Base-by-base conservation (phyloP, 2,113 vertebrate species). In the Silurus glanis region DNA sequence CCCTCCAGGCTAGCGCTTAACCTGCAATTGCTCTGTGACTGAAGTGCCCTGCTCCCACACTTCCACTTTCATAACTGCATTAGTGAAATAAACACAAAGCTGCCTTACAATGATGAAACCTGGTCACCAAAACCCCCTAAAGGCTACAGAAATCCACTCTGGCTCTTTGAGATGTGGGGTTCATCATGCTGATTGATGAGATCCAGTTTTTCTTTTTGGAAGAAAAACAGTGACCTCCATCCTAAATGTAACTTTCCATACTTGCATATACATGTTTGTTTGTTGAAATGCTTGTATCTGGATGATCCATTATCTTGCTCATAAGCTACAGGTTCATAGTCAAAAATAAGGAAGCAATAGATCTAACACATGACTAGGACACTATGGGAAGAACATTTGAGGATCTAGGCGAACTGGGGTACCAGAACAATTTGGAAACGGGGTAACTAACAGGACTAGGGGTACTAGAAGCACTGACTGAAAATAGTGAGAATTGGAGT, bases 1-100 rank as follows among this genome's bases (percentile, higher is more conserved):
- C 78, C 78, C 78, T 80, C 16, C 9, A 80, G 78, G 78, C 76
- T 55, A 37, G 25, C 5, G 76, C 76, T 80, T 37, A 45, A 80
- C 76, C 76, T 25, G 9, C 10, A 8, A 58, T 79, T 56, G 53
- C 76, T 79, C 53, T 80, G 76, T 55, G 76, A 45, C 45, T 80
- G 5, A 80, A 21, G 49, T 59, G 4, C 28, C 56, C 56, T 23
- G 56, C 55, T 21, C 28, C 17, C 55, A 61, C 55, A 80, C 56
- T 59, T 37, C 55, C 13, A 53, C 47, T 53, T 75, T 14, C 49
- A 23, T 76, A 14, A 76, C n/a, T 0, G 17, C 55, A 5, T 59
- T 59, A 59, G 37, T 7, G 28, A 59, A 80, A 59, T 13, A 80
- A 59, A 80, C 45, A 45, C 10, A 58, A 58, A 58, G 16, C 74